Conservation (phyloP, 2,888 invertebrate species). For the Dicranocentrus wangi region DNA sequence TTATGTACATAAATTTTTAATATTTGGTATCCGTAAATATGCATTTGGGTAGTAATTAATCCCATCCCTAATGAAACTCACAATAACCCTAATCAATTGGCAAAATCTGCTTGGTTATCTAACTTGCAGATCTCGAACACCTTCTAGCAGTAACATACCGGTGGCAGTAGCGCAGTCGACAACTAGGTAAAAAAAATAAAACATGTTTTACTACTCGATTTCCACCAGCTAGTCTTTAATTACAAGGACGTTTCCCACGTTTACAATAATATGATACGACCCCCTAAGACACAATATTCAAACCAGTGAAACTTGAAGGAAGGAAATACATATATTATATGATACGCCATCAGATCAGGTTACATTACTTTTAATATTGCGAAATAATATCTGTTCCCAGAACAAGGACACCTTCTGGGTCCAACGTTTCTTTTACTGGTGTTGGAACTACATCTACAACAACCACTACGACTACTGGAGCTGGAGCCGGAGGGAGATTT, state of each 20-base stretch:
- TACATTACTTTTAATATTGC: no score
- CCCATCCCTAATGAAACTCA: no score
- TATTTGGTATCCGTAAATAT: not conserved
- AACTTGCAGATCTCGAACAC: slow-evolving; percentile 69
- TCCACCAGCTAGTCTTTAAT: no score
- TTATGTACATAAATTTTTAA: slow-evolving; percentile 8
- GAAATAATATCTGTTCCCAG: slow-evolving; percentile 75
- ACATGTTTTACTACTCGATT: no score
- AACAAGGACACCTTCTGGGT: slow-evolving; percentile 85
- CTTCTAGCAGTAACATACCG: slow-evolving; percentile 72
- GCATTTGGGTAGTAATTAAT: no score
- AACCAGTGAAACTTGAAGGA: no score
- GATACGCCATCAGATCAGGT: no score
- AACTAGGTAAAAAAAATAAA: slow-evolving; percentile 60
- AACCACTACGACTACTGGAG: slow-evolving; percentile 46
- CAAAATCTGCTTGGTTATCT: slow-evolving; percentile 1
- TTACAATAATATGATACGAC: no score
- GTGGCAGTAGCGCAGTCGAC: slow-evolving; percentile 69
- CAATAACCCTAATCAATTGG: slow-evolving; percentile 11
- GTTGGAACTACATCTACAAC: slow-evolving; percentile 49
- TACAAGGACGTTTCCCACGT: no score
- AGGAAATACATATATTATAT: no score
- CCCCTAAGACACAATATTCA: no score
- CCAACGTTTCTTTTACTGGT: slow-evolving; percentile 74
- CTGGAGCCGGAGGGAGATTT: slow-evolving; percentile 39